These are phyloP conservation scores for Gobio occitaniae DNA, from an alignment of 2,797 vertebrate species.

Conservation along the genomic window DNA sequence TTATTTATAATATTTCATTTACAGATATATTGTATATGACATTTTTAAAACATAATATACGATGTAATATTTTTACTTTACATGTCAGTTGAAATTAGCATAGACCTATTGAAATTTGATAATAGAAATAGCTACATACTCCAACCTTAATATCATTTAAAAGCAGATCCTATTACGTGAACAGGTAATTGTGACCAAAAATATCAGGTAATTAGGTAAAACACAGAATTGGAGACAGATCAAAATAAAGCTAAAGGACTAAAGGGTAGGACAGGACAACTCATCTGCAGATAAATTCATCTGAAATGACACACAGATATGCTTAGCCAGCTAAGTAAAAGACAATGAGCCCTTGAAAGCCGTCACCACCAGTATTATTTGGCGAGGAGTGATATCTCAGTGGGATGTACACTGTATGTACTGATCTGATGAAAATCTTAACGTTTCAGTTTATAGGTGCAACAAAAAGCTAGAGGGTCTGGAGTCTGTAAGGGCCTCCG, in stretches of 20 bases:
- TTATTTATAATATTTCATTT: background rate
- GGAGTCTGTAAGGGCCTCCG: conserved; percentile 4
- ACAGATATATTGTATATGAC: background rate
- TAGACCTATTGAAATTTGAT: background rate
- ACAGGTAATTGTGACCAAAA: conserved; percentile 9
- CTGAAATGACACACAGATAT: conserved; percentile 27
- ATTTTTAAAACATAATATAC: background rate
- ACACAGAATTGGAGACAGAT: background rate
- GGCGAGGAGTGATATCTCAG: conserved; percentile 17
- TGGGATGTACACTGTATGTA: conserved; percentile 9
- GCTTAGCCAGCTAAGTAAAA: conserved; percentile 36
- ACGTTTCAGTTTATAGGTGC: background rate
- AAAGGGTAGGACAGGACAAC: background rate
- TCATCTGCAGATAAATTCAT: background rate
- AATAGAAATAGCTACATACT: background rate
- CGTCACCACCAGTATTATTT: conserved; percentile 2
- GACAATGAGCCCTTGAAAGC: conserved; percentile 41
- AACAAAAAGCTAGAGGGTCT: conserved; percentile 13
- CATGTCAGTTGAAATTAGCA: background rate
- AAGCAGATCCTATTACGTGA: background rate
- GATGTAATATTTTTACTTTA: background rate
- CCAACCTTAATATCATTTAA: background rate
- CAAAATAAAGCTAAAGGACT: background rate
- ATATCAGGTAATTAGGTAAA: conserved; percentile 6
- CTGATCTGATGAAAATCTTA: conserved; percentile 22